phyloP scores from a whole-genome alignment of 2,797 vertebrate species.

The Spinus olivaceus region DNA sequence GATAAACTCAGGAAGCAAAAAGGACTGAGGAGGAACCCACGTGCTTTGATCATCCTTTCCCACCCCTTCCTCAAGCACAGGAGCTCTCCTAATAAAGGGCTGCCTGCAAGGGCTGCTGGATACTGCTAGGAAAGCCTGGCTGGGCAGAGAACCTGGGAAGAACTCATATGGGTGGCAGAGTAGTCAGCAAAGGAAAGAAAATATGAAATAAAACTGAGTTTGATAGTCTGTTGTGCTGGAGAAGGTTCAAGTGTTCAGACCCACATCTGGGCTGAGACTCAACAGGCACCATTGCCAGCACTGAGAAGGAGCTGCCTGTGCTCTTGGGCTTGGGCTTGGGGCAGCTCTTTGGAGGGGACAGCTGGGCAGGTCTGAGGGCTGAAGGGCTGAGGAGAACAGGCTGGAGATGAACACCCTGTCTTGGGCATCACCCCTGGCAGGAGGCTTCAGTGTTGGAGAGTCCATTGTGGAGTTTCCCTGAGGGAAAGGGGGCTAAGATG shows the following conservation, averaged over 20 bases:
- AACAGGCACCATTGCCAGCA: fast-evolving
- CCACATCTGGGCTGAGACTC: not conserved
- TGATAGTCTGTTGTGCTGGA: not conserved
- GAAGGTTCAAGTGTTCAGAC: not conserved
- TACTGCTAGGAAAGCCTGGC: not conserved
- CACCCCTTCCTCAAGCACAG: not conserved
- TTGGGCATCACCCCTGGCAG: fast-evolving
- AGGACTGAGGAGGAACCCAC: not conserved
- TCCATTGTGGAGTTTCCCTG: fast-evolving
- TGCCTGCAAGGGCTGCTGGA: not conserved
- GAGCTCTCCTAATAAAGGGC: not conserved
- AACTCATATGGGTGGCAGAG: fast-evolving
- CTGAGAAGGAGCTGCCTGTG: not conserved
- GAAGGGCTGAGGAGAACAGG: not conserved
- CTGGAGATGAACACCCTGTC: not conserved
- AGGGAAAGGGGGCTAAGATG: not conserved
- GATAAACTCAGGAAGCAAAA: not conserved
- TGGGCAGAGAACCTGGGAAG: not conserved
- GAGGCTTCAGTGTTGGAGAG: not conserved
- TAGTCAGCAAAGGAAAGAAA: not conserved
- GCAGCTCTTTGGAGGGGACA: not conserved
- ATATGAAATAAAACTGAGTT: not conserved
- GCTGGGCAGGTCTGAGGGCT: not conserved
- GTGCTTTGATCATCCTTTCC: not conserved
- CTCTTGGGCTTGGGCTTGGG: not conserved